phyloP scores from a whole-genome alignment of 1,140 invertebrate genomes.

The Euglossa dilemma region DNA sequence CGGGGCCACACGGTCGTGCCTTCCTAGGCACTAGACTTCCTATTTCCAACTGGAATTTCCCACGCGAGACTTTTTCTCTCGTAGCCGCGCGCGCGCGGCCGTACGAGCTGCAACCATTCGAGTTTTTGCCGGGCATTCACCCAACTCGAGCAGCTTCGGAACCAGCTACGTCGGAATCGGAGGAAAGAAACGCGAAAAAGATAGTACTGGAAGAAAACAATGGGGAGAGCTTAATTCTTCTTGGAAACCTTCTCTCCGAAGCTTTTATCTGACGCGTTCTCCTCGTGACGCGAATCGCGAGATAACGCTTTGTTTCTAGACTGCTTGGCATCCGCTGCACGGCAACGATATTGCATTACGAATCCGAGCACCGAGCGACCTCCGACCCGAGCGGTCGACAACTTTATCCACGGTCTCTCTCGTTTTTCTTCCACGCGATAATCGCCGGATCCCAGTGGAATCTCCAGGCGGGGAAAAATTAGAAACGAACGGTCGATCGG shows the following conservation, averaged over 20 bases:
- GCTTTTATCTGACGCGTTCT: background rate
- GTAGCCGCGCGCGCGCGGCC: no score
- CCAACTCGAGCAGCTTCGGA: background rate
- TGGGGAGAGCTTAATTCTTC: background rate
- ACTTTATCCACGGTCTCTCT: background rate
- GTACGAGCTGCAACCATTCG: background rate
- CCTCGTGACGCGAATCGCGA: no score
- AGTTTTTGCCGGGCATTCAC: constrained; percentile 25
- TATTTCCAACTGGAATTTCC: constrained; percentile 29
- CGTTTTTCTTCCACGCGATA: background rate
- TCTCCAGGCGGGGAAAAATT: background rate
- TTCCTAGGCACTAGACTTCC: constrained; percentile 14
- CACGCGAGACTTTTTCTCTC: constrained; percentile 44
- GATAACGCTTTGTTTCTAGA: constrained; percentile 15
- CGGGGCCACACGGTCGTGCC: constrained; percentile 12
- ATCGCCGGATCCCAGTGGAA: no score
- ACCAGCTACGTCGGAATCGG: background rate
- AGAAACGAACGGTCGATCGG: background rate
- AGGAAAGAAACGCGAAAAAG: background rate
- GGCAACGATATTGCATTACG: background rate
- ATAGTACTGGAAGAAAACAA: background rate
- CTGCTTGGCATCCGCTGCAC: constrained; percentile 32
- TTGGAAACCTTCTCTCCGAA: background rate
- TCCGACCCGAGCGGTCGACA: background rate
- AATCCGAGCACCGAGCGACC: background rate